Base-by-base conservation (phyloP, 2,888 invertebrate genomes). In the Drosophila rubida region DNA sequence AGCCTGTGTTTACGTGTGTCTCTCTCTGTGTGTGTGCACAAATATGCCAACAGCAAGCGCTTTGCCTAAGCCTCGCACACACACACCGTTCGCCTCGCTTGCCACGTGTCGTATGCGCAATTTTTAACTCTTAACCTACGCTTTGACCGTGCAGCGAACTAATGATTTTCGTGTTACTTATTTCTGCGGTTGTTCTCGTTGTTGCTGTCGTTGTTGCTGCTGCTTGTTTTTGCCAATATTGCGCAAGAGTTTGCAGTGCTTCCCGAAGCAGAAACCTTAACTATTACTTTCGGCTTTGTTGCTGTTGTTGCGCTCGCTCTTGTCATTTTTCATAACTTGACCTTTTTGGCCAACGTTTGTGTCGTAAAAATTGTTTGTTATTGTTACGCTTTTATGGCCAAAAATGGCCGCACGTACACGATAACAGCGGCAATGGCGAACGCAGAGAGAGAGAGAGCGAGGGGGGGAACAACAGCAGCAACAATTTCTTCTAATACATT, bases 1-100 rank as follows among this genome's bases (percentile, higher is more conserved):
- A 41, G 19, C 48, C 50, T 27, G 23, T 59, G 13, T 11, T 32
- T 32, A n/a, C 32, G 22, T 50, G 50, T 39, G 30, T 37, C 35
- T 35, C 13, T 49, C 44, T 37, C 19, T 44, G 27, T 37, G 70
- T 53, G 35, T 45, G 32, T 54, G 44, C 67, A 70, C 85, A 87
- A 84, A 87, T 78, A 84, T 84, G 85, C 79, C 79, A 78, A 65
- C 63, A 55, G 65, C 85, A 87, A 66, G 75, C 66, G 59, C 46
- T 42, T 44, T 59, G 61, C 57, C 66, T 50, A 62, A 69, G 53
- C 68, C 51, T 46, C 41, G 59, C 53, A 45, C 61, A 27, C 46
- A 50, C 25, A 22, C 55, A 35, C 42, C 54, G 61, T 62, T 73
- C 22, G 19, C 45, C 64, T 64, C 30, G 60, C 48, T 7, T 14